A percentile compares a stretch with the other conserved stretches of the same genome.
Evolutionary conservation across 2,113 vertebrate species (phyloP).

Genomic region (Erythrocercus mccallii): DNA sequence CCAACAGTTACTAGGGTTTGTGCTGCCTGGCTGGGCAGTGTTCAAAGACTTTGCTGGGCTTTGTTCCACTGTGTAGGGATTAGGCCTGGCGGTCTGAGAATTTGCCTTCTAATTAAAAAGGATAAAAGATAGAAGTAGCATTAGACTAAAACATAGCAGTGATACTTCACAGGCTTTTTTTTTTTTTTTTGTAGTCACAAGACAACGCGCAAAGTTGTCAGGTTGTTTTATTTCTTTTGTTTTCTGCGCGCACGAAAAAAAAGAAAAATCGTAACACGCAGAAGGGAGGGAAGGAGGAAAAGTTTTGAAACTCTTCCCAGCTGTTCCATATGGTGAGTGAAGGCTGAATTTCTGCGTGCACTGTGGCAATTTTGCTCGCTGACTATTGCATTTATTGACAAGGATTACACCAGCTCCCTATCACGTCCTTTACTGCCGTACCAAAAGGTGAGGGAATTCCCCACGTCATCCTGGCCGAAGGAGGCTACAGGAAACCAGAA

Average conservation of each 20-base stretch:
- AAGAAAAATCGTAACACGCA: not conserved
- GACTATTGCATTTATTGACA: not conserved
- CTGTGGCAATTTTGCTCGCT: not conserved
- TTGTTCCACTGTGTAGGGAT: constrained; percentile 99
- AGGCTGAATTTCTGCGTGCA: constrained; percentile 41
- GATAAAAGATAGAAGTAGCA: constrained; percentile 95
- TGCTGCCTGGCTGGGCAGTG: constrained; percentile 86
- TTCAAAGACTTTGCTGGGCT: constrained; percentile 99
- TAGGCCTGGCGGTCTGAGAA: constrained; percentile 99
- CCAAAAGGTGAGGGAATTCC: constrained; percentile 40
- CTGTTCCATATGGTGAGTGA: constrained; percentile 37
- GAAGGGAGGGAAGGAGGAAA: constrained; percentile 6
- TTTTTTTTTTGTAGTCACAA: constrained; percentile 78
- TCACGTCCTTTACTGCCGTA: not conserved
- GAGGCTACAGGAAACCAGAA: not conserved
- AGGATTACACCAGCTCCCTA: constrained; percentile 9
- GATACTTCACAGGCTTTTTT: constrained; percentile 86
- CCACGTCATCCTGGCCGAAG: not conserved
- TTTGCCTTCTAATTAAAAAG: constrained; percentile 99
- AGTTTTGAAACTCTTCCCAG: constrained; percentile 73
- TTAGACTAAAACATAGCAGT: constrained; percentile 94
- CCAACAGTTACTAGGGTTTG: constrained; percentile 83
- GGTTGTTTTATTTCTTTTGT: constrained; percentile 71
- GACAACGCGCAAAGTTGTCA: constrained; percentile 78
- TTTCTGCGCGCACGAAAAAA: not conserved